phyloP scores from a whole-genome alignment of 2,797 vertebrate species.

The Tarsius wallacei region DNA sequence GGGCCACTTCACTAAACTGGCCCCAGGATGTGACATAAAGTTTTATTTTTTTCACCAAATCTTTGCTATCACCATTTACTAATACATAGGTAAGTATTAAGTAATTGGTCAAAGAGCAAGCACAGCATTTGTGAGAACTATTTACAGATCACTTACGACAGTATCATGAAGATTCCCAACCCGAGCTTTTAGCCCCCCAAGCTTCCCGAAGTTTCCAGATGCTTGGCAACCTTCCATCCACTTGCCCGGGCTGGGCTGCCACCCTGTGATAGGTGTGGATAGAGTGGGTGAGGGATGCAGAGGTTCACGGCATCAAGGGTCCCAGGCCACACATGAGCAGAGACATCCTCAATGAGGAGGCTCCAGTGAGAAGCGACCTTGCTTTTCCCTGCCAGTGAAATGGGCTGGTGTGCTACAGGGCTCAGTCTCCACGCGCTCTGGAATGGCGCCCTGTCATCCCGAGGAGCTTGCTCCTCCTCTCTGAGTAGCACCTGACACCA shows the following conservation, averaged over 20 bases:
- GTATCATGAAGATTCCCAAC: background rate
- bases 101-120: background rate
- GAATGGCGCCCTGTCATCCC: background rate
- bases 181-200: background rate
- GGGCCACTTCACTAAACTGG: background rate
- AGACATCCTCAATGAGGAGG: background rate
- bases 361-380: background rate
- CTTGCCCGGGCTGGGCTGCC: background rate
- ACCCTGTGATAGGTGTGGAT: background rate
- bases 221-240: background rate
- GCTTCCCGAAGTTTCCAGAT: conserved; percentile 18
- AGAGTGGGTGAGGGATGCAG: background rate
- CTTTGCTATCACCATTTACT: background rate
- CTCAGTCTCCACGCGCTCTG: background rate
- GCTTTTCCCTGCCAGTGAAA: background rate
- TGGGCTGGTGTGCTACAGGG: fast-evolving
- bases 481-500: fast-evolving
- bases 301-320: background rate
- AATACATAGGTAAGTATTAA: background rate
- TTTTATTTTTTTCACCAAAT: background rate
- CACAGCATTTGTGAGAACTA: background rate
- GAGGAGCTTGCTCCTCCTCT: background rate
- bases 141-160: background rate
- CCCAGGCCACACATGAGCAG: background rate
- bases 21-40: background rate